Conservation (phyloP, 2,113 vertebrate genomes). For the Addax nasomaculatus region DNA sequence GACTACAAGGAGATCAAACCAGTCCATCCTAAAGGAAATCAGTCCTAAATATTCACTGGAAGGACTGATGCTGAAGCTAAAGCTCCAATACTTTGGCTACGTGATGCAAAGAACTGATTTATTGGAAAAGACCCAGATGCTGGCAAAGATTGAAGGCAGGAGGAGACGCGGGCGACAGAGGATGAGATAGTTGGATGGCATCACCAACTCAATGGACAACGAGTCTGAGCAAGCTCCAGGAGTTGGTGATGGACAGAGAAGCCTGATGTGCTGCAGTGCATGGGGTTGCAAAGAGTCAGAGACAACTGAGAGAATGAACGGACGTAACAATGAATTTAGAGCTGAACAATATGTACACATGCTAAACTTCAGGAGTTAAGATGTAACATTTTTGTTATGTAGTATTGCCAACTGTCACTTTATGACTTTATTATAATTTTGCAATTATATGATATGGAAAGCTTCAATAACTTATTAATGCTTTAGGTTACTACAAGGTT, state of each 20-base stretch:
- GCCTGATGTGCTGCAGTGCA: neutral
- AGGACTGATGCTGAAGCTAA: neutral
- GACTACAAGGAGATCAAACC: neutral
- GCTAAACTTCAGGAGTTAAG: neutral
- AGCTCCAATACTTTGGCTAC: neutral
- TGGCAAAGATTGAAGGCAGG: neutral
- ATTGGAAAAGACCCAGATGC: fast-evolving
- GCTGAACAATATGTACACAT: neutral
- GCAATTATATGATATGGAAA: neutral
- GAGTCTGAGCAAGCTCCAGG: neutral
- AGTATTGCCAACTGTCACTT: neutral
- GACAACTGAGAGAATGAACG: neutral
- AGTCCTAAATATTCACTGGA: neutral
- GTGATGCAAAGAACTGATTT: neutral
- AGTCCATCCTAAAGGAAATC: neutral
- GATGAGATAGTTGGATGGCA: neutral
- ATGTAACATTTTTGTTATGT: neutral
- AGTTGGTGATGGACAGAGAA: neutral
- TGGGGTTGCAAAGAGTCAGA: neutral
- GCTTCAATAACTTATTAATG: constrained; percentile 18
- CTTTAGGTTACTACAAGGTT: neutral
- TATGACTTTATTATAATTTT: neutral
- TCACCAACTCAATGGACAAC: neutral
- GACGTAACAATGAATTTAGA: neutral
- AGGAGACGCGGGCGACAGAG: neutral